Conservation (phyloP, 2,797 vertebrate species). For the Fratercula arctica region DNA sequence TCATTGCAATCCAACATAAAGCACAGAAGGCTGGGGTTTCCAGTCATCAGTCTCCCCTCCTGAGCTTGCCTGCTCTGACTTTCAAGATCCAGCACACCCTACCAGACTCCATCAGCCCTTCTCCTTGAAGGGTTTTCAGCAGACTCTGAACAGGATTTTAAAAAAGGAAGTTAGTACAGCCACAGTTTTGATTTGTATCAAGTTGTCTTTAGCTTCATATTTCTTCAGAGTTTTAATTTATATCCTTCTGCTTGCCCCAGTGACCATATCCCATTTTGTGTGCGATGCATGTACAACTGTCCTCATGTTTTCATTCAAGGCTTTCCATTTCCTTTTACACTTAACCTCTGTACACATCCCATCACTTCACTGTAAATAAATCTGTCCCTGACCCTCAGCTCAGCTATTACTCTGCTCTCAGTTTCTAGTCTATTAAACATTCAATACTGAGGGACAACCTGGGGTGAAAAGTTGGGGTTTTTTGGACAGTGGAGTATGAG, state of each 20-base stretch:
- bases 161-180: not conserved
- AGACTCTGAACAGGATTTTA: not conserved
- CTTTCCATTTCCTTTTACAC: not conserved
- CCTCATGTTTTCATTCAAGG: not conserved
- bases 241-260: not conserved
- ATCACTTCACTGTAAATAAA: not conserved
- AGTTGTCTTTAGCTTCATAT: not conserved
- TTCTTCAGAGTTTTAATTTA: not conserved
- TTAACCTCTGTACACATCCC: not conserved
- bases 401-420: not conserved
- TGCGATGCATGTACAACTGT: accelerated
- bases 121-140: not conserved
- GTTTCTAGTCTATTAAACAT: not conserved
- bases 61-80: not conserved
- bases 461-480: not conserved
- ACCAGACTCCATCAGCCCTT: not conserved
- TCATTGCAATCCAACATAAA: not conserved
- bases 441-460: not conserved
- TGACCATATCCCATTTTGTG: not conserved
- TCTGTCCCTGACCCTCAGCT: not conserved
- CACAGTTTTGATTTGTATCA: not conserved
- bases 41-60: not conserved
- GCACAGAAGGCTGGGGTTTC: not conserved
- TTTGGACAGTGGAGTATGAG: not conserved
- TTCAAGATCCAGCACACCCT: not conserved